Percentiles rank a stretch among this genome's conserved stretches.
These are phyloP conservation scores for Semnornis frantzii DNA, from an alignment of 2,113 vertebrate species.

Conservation along the genomic window DNA sequence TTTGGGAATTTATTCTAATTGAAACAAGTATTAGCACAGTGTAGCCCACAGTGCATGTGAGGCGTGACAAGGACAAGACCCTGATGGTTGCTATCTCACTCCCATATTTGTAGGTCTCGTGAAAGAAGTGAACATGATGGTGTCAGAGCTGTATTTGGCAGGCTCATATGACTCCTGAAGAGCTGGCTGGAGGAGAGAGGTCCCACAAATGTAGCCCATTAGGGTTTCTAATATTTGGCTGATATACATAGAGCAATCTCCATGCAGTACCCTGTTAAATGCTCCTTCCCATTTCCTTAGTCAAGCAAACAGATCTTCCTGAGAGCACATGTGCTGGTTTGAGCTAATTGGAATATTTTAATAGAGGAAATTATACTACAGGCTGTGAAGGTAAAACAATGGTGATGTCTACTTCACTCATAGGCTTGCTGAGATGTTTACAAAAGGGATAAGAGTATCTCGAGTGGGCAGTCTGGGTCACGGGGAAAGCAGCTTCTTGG, in stretches of 20 bases:
- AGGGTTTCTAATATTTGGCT: neutral
- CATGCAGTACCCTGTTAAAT: fast-evolving
- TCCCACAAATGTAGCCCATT: neutral
- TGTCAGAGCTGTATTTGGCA: neutral
- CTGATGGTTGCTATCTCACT: neutral
- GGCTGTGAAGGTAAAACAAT: too few species aligned
- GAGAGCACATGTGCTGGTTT: too few species aligned
- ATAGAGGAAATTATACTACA: too few species aligned
- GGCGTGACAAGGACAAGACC: neutral
- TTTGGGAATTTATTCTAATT: neutral
- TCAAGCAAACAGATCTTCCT: neutral
- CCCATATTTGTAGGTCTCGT: neutral
- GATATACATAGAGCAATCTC: neutral
- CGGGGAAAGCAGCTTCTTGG: too few species aligned
- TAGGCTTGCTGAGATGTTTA: too few species aligned
- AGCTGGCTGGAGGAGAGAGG: neutral
- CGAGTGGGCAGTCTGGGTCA: too few species aligned
- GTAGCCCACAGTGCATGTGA: neutral
- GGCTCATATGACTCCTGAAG: neutral
- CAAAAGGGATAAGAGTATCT: too few species aligned
- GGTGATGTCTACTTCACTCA: too few species aligned
- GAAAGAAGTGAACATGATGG: neutral
- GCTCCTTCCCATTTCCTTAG: neutral
- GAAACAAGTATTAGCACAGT: neutral
- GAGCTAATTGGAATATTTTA: too few species aligned